Conservation (phyloP, 1,140 invertebrate genomes). For the Trinorchestia longiramus region DNA sequence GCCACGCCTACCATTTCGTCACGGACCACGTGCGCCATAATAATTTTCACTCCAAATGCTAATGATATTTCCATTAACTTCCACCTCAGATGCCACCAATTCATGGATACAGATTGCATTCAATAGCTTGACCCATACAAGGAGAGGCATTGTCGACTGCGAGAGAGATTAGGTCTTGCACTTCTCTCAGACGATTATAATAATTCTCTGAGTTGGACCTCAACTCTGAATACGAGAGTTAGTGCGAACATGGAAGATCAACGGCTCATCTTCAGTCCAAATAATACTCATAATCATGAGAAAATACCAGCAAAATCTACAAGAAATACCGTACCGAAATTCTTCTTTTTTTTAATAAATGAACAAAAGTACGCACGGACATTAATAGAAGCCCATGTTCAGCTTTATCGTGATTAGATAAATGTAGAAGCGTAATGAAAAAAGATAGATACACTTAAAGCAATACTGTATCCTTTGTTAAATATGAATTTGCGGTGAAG, state of each 20-base stretch:
- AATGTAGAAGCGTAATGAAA: too few species aligned
- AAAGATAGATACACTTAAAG: too few species aligned
- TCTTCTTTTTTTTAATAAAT: too few species aligned
- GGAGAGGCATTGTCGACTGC: not conserved
- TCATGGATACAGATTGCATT: not conserved
- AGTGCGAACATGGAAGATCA: not conserved
- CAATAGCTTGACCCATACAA: not conserved
- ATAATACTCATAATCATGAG: not conserved
- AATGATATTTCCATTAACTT: not conserved
- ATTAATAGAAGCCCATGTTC: too few species aligned
- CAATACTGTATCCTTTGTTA: too few species aligned
- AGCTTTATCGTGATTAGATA: too few species aligned
- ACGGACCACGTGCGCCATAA: not conserved
- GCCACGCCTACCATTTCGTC: not conserved
- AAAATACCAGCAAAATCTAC: not conserved
- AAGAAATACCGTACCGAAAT: too few species aligned
- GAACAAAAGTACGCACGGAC: too few species aligned
- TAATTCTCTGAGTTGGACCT: not conserved
- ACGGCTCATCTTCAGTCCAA: not conserved
- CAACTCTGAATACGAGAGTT: not conserved
- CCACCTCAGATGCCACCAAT: not conserved
- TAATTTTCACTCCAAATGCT: not conserved
- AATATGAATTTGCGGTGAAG: not conserved
- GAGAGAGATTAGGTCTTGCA: not conserved
- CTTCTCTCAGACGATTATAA: not conserved